Evolutionary conservation across 2,888 invertebrate genomes (phyloP).

Genomic region (Agrotis segetum): DNA sequence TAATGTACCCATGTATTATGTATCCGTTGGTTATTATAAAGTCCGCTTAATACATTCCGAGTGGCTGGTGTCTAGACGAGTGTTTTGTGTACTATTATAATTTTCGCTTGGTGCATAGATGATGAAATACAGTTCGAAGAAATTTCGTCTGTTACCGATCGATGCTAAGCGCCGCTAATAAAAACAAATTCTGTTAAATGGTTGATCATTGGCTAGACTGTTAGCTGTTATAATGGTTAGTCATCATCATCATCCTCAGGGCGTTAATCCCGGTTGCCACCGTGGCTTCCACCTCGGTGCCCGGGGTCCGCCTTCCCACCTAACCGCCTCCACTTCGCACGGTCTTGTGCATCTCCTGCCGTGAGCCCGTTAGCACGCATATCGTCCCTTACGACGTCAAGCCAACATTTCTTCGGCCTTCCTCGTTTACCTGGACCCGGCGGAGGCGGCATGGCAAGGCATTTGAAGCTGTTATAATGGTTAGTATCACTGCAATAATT

Average conservation of each 20-base stretch:
- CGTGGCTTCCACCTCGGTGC: too few relatives aligned
- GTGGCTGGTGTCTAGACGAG: conserved; percentile 56
- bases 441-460: too few relatives aligned
- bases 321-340: too few relatives aligned
- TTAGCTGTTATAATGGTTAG: not conserved
- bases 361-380: too few relatives aligned
- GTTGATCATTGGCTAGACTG: not conserved
- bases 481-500: not conserved
- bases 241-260: too few relatives aligned
- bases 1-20: conserved; percentile 51
- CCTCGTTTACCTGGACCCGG: too few relatives aligned
- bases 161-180: conserved; percentile 14
- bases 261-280: too few relatives aligned
- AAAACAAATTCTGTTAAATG: conserved; percentile 21
- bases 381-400: too few relatives aligned
- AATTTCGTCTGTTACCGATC: conserved; percentile 28
- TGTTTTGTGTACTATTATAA: conserved; percentile 59
- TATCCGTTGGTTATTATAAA: conserved; percentile 54
- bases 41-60: conserved; percentile 53
- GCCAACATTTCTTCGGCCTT: too few relatives aligned
- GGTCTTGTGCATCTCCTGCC: too few relatives aligned
- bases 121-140: conserved; percentile 45
- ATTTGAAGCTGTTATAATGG: too few relatives aligned
- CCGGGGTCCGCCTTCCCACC: too few relatives aligned
- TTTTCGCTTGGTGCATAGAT: conserved; percentile 41